Conservation (phyloP, 1,140 invertebrate genomes). For the Platyscapa corneri region DNA sequence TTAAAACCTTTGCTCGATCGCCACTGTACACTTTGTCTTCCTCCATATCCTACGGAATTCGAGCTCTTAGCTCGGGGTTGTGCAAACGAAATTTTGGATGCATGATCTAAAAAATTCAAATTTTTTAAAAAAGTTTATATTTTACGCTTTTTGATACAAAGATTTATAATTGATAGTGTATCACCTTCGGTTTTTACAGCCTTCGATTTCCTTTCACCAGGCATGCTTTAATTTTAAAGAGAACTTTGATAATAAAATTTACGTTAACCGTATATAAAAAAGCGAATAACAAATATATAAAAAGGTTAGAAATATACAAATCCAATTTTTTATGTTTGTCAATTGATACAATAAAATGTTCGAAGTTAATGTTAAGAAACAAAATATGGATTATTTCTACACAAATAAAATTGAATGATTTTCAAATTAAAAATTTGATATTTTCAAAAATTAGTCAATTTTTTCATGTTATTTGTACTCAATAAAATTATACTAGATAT, state of each 20-base stretch:
- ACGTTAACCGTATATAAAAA: neutral
- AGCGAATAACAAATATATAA: neutral
- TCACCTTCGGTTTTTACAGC: neutral
- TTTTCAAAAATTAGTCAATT: no score
- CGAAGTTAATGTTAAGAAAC: no score
- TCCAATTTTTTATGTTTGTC: neutral
- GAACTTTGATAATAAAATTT: neutral
- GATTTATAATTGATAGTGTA: neutral
- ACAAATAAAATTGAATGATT: no score
- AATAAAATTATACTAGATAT: no score
- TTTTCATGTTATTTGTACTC: no score
- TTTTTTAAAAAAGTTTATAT: no score
- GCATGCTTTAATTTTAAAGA: no score
- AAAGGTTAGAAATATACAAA: neutral
- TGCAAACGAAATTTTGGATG: neutral
- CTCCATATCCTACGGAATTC: neutral
- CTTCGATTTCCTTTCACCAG: neutral
- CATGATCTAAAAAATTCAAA: no score
- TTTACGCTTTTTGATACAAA: neutral
- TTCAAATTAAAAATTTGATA: no score
- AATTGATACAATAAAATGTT: no score
- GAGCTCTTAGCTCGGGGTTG: neutral
- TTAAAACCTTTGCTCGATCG: conserved; percentile 1
- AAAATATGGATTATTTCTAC: no score
- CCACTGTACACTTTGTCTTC: conserved; percentile 15